phyloP scores from a whole-genome alignment of 2,113 vertebrate genomes.

The Brachionichthys hirsutus region DNA sequence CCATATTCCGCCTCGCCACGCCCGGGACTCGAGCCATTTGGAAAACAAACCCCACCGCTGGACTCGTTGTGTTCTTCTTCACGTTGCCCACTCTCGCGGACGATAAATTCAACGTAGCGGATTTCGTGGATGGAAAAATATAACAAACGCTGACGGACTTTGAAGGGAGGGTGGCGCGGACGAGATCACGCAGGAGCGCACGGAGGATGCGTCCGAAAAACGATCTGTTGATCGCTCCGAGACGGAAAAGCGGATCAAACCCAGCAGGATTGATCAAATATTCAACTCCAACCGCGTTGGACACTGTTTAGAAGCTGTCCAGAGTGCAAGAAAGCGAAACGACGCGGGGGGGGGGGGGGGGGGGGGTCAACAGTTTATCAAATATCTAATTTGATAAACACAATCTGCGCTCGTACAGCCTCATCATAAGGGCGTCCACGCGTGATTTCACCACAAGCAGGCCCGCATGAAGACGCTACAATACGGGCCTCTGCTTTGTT shows the following conservation, averaged over 20 bases:
- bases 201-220: constrained; percentile 60
- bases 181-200: constrained; percentile 50
- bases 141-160: constrained; percentile 38
- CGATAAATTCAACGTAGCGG: constrained; percentile 12
- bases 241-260: constrained; percentile 57
- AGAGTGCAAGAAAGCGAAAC: constrained; percentile 36
- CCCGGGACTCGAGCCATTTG: constrained; percentile 72
- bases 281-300: constrained; percentile 16
- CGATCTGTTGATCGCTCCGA: constrained; percentile 73
- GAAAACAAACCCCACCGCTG: constrained; percentile 58
- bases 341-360: constrained; percentile 26
- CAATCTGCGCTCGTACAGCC: constrained; percentile 34
- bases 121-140: constrained; percentile 14
- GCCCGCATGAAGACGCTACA: constrained; percentile 56
- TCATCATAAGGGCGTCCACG: constrained; percentile 54
- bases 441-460: constrained; percentile 34
- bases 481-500: constrained; percentile 13
- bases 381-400: constrained; percentile 50
- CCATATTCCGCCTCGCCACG: constrained; percentile 81
- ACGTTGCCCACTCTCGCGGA: constrained; percentile 19
- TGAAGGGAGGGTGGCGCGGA: constrained; percentile 24
- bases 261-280: constrained; percentile 47
- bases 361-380: constrained; percentile 35
- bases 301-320: constrained; percentile 34
- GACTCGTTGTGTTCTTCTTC: constrained; percentile 30